These are phyloP conservation scores for Plectropomus leopardus DNA, from an alignment of 2,113 vertebrate genomes.

Conservation along the genomic window DNA sequence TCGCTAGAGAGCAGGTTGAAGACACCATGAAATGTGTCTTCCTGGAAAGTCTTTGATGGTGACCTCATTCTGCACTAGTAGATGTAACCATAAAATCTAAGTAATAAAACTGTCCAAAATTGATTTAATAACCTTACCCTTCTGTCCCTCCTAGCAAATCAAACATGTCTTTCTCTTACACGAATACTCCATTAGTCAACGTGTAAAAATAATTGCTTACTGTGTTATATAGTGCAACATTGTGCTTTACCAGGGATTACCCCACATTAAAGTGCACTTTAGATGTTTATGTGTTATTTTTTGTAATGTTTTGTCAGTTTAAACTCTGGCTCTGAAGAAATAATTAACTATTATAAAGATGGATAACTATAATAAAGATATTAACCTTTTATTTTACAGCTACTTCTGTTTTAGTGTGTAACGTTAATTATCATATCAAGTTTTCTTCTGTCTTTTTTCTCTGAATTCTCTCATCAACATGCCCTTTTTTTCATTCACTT, in stretches of 20 bases:
- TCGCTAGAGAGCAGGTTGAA: background rate
- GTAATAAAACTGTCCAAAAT: background rate
- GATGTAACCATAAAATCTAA: slow-evolving; percentile 4
- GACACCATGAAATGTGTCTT: background rate
- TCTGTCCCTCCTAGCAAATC: background rate
- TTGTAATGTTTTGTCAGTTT: background rate
- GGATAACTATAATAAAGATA: no score
- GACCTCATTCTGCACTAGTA: background rate
- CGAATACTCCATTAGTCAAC: background rate
- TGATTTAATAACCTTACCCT: background rate
- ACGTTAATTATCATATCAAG: background rate
- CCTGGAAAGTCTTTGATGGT: slow-evolving; percentile 1
- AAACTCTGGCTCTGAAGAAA: background rate
- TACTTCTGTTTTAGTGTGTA: background rate
- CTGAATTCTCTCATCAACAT: background rate
- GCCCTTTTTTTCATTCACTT: no score
- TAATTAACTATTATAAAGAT: no score
- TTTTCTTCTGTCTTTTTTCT: background rate
- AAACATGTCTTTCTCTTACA: background rate
- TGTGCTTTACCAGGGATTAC: background rate
- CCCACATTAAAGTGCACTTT: background rate
- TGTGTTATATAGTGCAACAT: background rate
- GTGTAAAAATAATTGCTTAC: background rate
- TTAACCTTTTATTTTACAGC: no score
- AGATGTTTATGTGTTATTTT: background rate